Evolutionary conservation across 2,113 vertebrate species (phyloP), one percentile per base, ranked within the genome.

Genomic region (Struthidea cinerea): DNA sequence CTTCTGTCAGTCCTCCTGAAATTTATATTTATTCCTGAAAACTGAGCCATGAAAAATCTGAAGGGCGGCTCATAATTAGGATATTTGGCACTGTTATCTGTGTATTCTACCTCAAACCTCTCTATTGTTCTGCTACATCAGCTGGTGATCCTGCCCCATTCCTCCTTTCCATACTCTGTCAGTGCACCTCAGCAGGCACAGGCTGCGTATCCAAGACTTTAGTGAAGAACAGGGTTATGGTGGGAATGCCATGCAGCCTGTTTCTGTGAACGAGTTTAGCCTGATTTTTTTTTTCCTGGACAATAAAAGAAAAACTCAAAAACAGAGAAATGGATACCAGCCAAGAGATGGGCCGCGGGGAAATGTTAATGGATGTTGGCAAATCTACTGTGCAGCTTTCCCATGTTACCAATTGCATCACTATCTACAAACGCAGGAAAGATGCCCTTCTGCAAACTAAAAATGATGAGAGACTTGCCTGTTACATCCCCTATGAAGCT

Each of bases 291-390:
- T 80, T 92, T 79, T 78, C 52, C 53, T 76, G 50, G 26, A 50
- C 50, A 88, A 86, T n/a, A 87, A 93, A 92, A 84, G 63, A 64
- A 96, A 97, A 84, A 47, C 24, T 84, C 67, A 59, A 81, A 57
- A 85, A 39, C 46, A 64, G 18, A 87, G 82, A 95, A 88, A 89
- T 78, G 47, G 47, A 70, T 11, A 64, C 12, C 35, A 49, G 85
- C 71, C 90, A 96, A 88, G 52, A 86, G 69, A 78, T 1, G 0
- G n/a, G 44, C 28, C 13, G 49, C 35, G 50, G 46, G 12, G 0
- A 75, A 84, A 95, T 37, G 49, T 87, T 95, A 78, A 92, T 68
- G 64, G 73, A 23, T 95, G 76, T 71, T 89, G 86, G 71, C 73
- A 95, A 92, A 95, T 57, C 56, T 52, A 64, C 69, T 57, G 41